Evolutionary conservation across 2,888 invertebrate genomes (phyloP), one percentile per base, ranked within the genome.

Genomic region (Caenorhabditis imperialis): DNA sequence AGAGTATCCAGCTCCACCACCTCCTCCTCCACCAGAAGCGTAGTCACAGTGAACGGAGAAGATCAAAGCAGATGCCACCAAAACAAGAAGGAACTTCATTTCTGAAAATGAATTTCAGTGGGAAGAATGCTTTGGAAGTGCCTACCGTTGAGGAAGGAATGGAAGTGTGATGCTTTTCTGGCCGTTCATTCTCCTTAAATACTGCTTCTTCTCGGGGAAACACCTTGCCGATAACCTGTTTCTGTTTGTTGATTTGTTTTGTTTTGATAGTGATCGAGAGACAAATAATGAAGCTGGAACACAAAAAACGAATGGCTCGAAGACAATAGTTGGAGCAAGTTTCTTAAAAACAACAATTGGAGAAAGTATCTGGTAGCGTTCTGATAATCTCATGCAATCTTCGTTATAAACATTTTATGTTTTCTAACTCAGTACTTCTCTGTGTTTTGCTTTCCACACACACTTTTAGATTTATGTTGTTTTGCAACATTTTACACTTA

Each of bases 381-480:
- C n/a, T n/a, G n/a, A n/a, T n/a, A n/a, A n/a, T n/a, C n/a, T n/a
- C n/a, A n/a, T n/a, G n/a, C n/a, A n/a, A n/a, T n/a, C n/a, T n/a
- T n/a, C n/a, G n/a, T n/a, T n/a, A n/a, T n/a, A n/a, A n/a, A n/a
- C n/a, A n/a, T n/a, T 44, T 33, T 8, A 4, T 42, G 42, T 30
- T 57, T 37, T 45, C 25, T 37, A 25, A 47, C 23, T 38, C 47
- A 38, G 25, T 38, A 47, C 45, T 60, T 40, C 38, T 16, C 27
- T 33, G 23, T 47, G 20, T 44, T 51, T 40, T 23, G 23, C 14
- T n/a, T n/a, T n/a, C n/a, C 14, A 44, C 14, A 23, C 44, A 38
- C 27, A 58, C 38, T 40, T 48, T 51, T 16, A 51, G 22, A 51
- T 60, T 50, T 40, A 40, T 61, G 61, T 42, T 60, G 60, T 60